Conservation (phyloP, 2,113 vertebrate genomes). For the Balaeniceps rex region DNA sequence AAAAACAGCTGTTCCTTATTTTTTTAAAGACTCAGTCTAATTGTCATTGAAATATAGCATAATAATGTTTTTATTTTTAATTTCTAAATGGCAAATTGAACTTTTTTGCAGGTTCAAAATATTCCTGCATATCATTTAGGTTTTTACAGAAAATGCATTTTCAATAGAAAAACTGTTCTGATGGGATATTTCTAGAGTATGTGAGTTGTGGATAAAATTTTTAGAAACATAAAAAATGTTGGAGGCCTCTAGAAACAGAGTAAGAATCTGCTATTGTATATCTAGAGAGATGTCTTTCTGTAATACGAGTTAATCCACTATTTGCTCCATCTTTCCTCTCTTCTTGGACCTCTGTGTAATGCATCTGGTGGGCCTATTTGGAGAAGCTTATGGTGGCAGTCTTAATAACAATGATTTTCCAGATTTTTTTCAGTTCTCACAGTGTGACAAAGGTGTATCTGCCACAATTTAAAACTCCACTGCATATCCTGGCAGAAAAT, state of each 20-base stretch:
- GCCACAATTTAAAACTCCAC: not conserved
- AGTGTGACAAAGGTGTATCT: not conserved
- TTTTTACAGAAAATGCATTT: not conserved
- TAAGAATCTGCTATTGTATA: not conserved
- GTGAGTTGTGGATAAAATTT: not conserved
- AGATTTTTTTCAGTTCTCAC: not conserved
- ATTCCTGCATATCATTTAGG: not conserved
- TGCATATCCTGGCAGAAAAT: not conserved
- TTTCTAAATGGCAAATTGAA: not conserved
- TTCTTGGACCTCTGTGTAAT: not conserved
- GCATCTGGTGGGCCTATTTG: not conserved
- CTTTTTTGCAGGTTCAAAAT: not conserved
- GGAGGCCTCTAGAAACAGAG: not conserved
- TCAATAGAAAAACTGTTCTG: not conserved
- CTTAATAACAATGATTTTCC: not conserved
- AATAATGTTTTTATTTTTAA: not conserved
- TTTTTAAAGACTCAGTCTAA: not conserved
- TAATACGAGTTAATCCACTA: not conserved
- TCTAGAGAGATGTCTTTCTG: not conserved
- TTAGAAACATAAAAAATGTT: not conserved
- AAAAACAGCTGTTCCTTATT: accelerated
- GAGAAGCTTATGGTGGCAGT: not conserved
- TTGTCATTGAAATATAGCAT: not conserved
- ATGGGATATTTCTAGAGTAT: not conserved
- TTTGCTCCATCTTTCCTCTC: not conserved